These are phyloP conservation scores for Nyctereutes procyonoides DNA, from an alignment of 2,113 vertebrate species.

Conservation along the genomic window DNA sequence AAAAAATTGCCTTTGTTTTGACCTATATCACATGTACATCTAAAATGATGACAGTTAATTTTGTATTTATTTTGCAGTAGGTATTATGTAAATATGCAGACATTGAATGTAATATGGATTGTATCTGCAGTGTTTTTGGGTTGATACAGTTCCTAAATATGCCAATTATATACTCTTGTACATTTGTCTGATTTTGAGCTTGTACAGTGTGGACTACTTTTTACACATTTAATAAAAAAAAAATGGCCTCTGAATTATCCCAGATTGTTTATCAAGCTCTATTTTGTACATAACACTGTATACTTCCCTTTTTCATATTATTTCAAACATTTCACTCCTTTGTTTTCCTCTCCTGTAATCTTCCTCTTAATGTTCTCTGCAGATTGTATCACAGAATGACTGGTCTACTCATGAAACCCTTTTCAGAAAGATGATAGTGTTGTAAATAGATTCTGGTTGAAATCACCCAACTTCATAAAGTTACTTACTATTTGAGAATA, in stretches of 20 bases:
- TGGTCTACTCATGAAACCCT: not conserved
- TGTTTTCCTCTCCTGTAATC: not conserved
- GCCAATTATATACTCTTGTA: not conserved
- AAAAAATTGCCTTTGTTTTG: conserved; percentile 49
- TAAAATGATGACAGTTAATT: not conserved
- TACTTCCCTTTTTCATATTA: not conserved
- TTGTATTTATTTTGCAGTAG: conserved; percentile 28
- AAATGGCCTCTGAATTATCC: not conserved
- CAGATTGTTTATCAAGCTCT: not conserved
- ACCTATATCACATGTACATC: not conserved
- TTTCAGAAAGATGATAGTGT: not conserved
- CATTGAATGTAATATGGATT: conserved; percentile 47
- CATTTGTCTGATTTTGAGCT: conserved; percentile 58
- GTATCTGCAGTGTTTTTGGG: not conserved
- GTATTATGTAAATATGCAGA: conserved; percentile 16
- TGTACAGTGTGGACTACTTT: conserved; percentile 58
- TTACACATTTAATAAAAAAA: conserved; percentile 67
- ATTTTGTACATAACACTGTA: not conserved
- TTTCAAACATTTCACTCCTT: not conserved
- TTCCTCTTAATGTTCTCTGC: not conserved
- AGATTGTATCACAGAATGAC: not conserved
- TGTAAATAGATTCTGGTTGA: not conserved
- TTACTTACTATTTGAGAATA: not conserved
- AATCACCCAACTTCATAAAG: not conserved
- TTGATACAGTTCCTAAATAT: conserved; percentile 45